Percentiles rank a stretch among this genome's conserved stretches.
phyloP scores from a whole-genome alignment of 2,888 invertebrate genomes.

The Drosophila infuscata region DNA sequence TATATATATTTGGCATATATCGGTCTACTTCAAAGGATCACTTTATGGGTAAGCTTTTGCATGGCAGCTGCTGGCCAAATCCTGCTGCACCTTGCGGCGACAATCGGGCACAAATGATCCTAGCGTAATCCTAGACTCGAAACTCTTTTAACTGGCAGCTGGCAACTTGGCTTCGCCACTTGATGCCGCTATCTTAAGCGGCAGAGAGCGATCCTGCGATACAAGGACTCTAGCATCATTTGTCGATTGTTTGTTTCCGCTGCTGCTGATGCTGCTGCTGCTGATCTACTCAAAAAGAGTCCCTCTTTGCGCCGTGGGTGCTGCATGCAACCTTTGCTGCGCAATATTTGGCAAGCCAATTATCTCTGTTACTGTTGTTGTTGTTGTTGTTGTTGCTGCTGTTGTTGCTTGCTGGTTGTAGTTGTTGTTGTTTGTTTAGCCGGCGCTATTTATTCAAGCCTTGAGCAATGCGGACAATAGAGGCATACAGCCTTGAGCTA shows the following conservation, averaged over 20 bases:
- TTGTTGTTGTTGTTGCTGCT: constrained; percentile 2
- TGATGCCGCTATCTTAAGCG: constrained; percentile 52
- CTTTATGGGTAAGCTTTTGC: constrained; percentile 45
- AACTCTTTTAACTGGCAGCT: constrained; percentile 49
- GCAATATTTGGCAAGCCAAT: constrained; percentile 78
- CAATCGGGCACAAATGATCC: constrained; percentile 33
- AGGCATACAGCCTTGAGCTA: constrained; percentile 77
- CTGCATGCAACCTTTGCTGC: constrained; percentile 48
- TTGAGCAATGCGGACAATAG: constrained; percentile 64
- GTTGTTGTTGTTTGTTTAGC: constrained; percentile 70
- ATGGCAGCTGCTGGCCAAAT: constrained; percentile 20
- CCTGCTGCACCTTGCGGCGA: constrained; percentile 37
- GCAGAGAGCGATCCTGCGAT: constrained; percentile 7
- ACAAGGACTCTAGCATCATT: constrained; percentile 24
- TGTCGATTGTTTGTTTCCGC: constrained; percentile 75
- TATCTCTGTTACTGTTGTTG: constrained; percentile 30
- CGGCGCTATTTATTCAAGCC: constrained; percentile 73
- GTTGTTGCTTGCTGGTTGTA: not conserved
- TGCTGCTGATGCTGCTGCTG: constrained; percentile 16
- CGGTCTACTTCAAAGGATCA: constrained; percentile 44
- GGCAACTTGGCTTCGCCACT: constrained; percentile 72
- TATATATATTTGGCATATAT: not conserved
- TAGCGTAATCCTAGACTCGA: constrained; percentile 48
- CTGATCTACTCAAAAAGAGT: constrained; percentile 26
- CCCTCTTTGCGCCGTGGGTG: constrained; percentile 56